Conservation (phyloP, 2,797 vertebrate genomes). For the Lophius americanus region DNA sequence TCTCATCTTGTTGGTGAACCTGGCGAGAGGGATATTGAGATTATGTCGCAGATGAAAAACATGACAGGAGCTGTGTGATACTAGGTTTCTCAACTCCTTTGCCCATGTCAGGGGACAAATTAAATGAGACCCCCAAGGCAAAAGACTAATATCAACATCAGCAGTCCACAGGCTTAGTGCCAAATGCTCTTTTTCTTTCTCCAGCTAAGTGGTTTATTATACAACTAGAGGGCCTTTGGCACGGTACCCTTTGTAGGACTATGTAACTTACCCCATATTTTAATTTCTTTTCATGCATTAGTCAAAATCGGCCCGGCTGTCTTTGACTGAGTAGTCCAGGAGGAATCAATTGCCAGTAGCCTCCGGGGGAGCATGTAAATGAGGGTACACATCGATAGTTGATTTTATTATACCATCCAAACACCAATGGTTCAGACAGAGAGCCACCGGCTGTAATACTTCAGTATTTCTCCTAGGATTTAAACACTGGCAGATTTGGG, state of each 20-base stretch:
- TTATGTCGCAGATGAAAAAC: slow-evolving; percentile 46
- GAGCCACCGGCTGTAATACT: neutral
- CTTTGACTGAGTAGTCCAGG: slow-evolving; percentile 36
- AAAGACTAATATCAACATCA: slow-evolving; percentile 20
- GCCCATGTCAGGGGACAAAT: slow-evolving; percentile 20
- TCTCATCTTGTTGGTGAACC: slow-evolving; percentile 61
- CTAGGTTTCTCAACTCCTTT: slow-evolving; percentile 15
- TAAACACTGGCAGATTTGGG: slow-evolving; percentile 8
- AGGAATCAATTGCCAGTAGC: slow-evolving; percentile 51
- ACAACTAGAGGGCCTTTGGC: neutral
- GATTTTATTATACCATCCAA: slow-evolving; percentile 29
- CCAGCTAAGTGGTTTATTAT: neutral
- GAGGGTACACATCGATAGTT: slow-evolving; percentile 19
- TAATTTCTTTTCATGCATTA: slow-evolving; percentile 16
- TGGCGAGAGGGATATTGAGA: slow-evolving; percentile 45
- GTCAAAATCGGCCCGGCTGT: neutral
- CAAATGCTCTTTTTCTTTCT: slow-evolving; percentile 12
- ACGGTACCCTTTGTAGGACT: neutral
- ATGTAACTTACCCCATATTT: neutral
- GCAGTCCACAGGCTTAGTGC: neutral
- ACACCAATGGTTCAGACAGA: neutral
- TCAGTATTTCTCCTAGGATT: slow-evolving; percentile 9
- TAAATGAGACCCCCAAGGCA: slow-evolving; percentile 31
- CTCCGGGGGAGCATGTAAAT: slow-evolving; percentile 38
- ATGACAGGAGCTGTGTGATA: slow-evolving; percentile 30